phyloP scores from a whole-genome alignment of 1,140 invertebrate species.

The Euglossa dilemma region DNA sequence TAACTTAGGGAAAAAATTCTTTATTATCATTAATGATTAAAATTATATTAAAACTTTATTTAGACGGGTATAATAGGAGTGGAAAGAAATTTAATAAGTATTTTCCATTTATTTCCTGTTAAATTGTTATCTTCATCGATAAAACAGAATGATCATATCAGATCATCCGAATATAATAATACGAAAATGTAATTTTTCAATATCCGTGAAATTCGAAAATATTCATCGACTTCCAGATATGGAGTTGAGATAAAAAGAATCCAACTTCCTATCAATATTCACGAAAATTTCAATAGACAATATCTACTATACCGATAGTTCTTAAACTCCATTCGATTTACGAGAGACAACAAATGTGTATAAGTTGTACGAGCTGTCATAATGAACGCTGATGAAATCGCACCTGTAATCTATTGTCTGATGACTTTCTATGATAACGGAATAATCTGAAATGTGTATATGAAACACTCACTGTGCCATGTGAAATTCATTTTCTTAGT shows the following conservation, averaged over 20 bases:
- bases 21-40: background rate
- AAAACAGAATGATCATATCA: background rate
- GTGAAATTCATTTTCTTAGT: background rate
- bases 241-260: background rate
- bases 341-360: background rate
- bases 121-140: background rate
- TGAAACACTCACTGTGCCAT: background rate
- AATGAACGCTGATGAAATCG: slow-evolving; percentile 13
- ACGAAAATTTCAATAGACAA: too few relatives aligned
- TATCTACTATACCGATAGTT: slow-evolving; percentile 14
- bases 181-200: background rate
- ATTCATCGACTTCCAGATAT: background rate
- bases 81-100: too few relatives aligned
- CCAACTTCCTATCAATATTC: background rate
- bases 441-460: slow-evolving; percentile 23
- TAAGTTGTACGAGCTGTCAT: background rate
- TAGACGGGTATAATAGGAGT: too few relatives aligned
- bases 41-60: too few relatives aligned
- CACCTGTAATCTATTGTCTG: background rate
- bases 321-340: background rate
- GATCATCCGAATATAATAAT: background rate
- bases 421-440: slow-evolving; percentile 9
- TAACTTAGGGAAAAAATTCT: background rate
- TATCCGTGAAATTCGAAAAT: background rate
- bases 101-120: too few relatives aligned